Percentiles rank a stretch among this genome's conserved stretches.
These are phyloP conservation scores for Helobdella robusta DNA, from an alignment of 2,888 invertebrate species.

Conservation along the genomic window DNA sequence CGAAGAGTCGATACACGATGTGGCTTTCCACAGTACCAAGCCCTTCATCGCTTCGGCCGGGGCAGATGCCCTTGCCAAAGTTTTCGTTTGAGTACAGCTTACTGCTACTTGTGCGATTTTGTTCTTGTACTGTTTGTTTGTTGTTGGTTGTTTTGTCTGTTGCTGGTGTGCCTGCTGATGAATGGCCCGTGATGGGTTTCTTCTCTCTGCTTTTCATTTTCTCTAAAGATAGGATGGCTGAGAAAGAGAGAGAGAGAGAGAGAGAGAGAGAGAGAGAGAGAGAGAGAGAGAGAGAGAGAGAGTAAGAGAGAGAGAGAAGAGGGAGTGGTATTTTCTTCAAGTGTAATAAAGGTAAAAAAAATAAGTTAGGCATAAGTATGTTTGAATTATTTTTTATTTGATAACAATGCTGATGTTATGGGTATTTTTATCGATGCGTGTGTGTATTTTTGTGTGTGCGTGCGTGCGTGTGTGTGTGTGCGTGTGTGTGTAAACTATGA, in stretches of 20 bases:
- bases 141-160: background rate
- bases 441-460: conserved; percentile 20
- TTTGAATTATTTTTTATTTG: background rate
- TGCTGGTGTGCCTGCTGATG: background rate
- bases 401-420: background rate
- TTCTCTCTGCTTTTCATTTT: too few species aligned
- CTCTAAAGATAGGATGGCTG: too few species aligned
- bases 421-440: conserved; percentile 16
- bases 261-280: background rate
- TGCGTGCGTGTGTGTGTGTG: conserved; percentile 21
- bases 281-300: background rate
- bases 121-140: background rate
- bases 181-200: too few species aligned
- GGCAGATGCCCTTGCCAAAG: conserved; percentile 96
- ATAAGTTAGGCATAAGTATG: background rate
- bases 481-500: too few species aligned
- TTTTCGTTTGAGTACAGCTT: conserved; percentile 61
- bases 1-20: conserved; percentile 96
- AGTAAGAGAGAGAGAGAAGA: background rate
- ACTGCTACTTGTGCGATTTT: background rate
- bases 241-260: background rate
- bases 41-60: conserved; percentile 98
- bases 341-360: too few species aligned
- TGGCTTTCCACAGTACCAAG: conserved; percentile 96
- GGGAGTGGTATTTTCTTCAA: too few species aligned